Evolutionary conservation across 2,797 vertebrate species (phyloP).

Genomic region (Takifugu ocellatus): DNA sequence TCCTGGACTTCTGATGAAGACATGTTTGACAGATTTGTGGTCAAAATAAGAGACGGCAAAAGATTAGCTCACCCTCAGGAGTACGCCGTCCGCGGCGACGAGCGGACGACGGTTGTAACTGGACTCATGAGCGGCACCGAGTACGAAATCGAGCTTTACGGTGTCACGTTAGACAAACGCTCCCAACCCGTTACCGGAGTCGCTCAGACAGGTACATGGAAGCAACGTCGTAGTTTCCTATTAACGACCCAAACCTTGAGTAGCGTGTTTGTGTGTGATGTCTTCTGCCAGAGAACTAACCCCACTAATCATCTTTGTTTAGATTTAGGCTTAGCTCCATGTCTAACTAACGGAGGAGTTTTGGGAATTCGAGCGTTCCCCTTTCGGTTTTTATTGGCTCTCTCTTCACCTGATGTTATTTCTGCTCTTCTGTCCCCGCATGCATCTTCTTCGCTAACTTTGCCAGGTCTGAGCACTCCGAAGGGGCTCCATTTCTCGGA

Average conservation of each 20-base stretch:
- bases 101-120: conserved; percentile 84
- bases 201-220: conserved; percentile 89
- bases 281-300: conserved; percentile 12
- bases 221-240: conserved; percentile 4
- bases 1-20: conserved; percentile 90
- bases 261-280: neutral
- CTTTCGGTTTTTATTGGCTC: neutral
- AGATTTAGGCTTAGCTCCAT: conserved; percentile 27
- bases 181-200: conserved; percentile 84
- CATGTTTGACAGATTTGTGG: conserved; percentile 90
- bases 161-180: conserved; percentile 82
- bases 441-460: neutral
- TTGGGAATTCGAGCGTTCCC: neutral
- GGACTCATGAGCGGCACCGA: conserved; percentile 88
- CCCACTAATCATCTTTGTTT: conserved; percentile 29
- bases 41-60: conserved; percentile 91
- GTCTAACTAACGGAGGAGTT: conserved; percentile 17
- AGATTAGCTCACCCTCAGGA: conserved; percentile 82
- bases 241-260: conserved; percentile 12
- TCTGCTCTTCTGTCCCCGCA: neutral
- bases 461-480: conserved; percentile 82
- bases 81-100: conserved; percentile 75
- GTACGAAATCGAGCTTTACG: conserved; percentile 92
- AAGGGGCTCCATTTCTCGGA: conserved; percentile 85
- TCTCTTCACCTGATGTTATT: neutral